These are phyloP conservation scores for Drosophila percnosoma DNA, from an alignment of 2,888 invertebrate species.

Conservation along the genomic window DNA sequence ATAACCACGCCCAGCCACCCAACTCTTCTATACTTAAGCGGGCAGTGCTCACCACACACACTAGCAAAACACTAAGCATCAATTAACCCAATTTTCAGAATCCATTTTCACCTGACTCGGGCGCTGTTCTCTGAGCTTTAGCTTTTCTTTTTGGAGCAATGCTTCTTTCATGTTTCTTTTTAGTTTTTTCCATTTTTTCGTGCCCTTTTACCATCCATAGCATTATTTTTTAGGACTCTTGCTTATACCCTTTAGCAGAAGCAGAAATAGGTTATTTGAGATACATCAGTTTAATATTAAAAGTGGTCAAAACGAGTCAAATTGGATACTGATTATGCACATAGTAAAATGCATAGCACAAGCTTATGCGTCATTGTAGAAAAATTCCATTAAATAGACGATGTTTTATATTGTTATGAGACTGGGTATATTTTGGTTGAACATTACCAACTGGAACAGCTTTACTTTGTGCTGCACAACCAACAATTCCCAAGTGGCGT, in stretches of 20 bases:
- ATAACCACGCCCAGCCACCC: slow-evolving; percentile 69
- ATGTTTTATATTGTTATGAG: neutral
- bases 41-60: slow-evolving; percentile 19
- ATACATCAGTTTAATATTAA: neutral
- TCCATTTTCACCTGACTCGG: slow-evolving; percentile 78
- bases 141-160: slow-evolving; percentile 38
- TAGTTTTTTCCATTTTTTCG: slow-evolving; percentile 36
- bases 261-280: neutral
- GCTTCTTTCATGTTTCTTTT: slow-evolving; percentile 44
- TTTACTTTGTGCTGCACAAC: slow-evolving; percentile 12
- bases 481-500: slow-evolving; percentile 38
- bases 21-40: slow-evolving; percentile 41
- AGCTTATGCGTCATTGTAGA: neutral
- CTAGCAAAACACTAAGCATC: slow-evolving; percentile 72
- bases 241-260: slow-evolving; percentile 11
- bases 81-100: slow-evolving; percentile 80
- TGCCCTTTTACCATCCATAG: slow-evolving; percentile 28
- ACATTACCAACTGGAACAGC: neutral
- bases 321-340: neutral
- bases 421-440: slow-evolving; percentile 27
- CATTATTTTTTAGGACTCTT: slow-evolving; percentile 32
- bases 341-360: neutral
- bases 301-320: neutral
- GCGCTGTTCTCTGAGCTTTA: slow-evolving; percentile 42
- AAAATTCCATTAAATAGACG: neutral